Percentiles rank a stretch among this genome's conserved stretches.
Conservation (phyloP, 2,797 vertebrate species). For the Hippocampus kuda region DNA sequence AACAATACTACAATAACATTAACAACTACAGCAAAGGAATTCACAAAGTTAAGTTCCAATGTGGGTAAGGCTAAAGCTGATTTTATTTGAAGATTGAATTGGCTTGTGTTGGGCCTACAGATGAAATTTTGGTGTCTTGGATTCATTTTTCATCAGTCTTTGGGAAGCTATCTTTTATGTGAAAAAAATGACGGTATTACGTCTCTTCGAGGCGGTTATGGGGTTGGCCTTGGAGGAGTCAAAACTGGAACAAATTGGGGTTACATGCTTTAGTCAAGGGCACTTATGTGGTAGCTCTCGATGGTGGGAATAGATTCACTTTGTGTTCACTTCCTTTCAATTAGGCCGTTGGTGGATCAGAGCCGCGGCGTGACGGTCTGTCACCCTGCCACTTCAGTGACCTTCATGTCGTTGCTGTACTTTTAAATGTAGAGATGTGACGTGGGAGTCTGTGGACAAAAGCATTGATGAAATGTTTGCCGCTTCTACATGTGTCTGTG, state of each 20-base stretch:
- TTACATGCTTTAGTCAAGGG: slow-evolving; percentile 36
- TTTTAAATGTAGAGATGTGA: not conserved
- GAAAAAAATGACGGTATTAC: slow-evolving; percentile 21
- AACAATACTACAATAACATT: not conserved
- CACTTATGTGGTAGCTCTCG: slow-evolving; percentile 15
- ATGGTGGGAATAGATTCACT: slow-evolving; percentile 38
- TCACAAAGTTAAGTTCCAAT: not conserved
- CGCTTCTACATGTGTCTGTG: slow-evolving; percentile 23
- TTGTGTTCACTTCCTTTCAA: slow-evolving; percentile 21
- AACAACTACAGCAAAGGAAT: not conserved
- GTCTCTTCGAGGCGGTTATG: slow-evolving; percentile 17
- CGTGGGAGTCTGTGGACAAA: not conserved
- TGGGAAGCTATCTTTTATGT: slow-evolving; percentile 22
- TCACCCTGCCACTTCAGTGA: not conserved
- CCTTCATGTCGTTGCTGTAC: not conserved
- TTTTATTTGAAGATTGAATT: not conserved
- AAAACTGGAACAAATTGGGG: slow-evolving; percentile 47
- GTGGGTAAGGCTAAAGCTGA: not conserved
- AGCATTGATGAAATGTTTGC: not conserved
- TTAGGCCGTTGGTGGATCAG: slow-evolving; percentile 10
- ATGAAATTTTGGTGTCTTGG: not conserved
- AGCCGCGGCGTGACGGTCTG: slow-evolving; percentile 2
- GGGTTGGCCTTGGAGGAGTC: slow-evolving; percentile 26
- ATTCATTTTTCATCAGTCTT: slow-evolving; percentile 15
- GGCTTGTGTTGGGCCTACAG: not conserved